Evolutionary conservation across 2,113 vertebrate species (phyloP), one percentile per base, ranked within the genome.

Genomic region (Neogale vison): DNA sequence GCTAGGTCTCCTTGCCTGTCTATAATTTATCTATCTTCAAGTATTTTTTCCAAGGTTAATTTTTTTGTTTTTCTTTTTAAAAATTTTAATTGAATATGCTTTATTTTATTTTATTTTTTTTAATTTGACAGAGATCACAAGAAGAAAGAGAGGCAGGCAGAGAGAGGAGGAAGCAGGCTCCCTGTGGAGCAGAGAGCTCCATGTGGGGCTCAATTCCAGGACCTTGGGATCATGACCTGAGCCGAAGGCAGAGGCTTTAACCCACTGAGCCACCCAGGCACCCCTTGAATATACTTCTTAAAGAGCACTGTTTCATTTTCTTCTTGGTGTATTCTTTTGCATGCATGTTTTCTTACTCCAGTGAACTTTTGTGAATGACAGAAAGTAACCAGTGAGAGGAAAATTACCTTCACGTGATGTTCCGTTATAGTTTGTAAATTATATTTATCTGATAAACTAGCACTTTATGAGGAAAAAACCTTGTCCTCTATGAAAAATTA

Each of bases 401-500:
- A 82, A 88, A 55, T 82, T 65, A 39, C 26, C 34, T 90, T 63
- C 8, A 12, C 69, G 42, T 79, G 29, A 13, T 65, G 8, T 79
- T 92, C 34, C 23, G 55, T 87, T 34, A 79, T 69, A 79, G 55
- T 74, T 87, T 92, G 13, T 94, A 86, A 96, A 57, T 8, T 79
- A 71, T 61, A 6, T 59, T 90, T 88, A 63, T 36, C 31, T 86
- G 31, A 74, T 90, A 90, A 95, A 26, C 42, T 24, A 94, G 23
- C 2, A 84, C 55, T 95, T 94, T 87, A 63, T 61, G 88, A 81
- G 47, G 29, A 96, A 94, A 97, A 95, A 87, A 83, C 14, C 0
- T 7, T 20, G 39, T 84, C 4, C 9, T 31, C 39, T 85, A 4
- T 23, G 24, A 71, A 87, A 93, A 83, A 26, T 93, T 96, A 93